Evolutionary conservation across 2,113 vertebrate species (phyloP), one percentile per base, ranked within the genome.

Genomic region (Erythrolamprus reginae): DNA sequence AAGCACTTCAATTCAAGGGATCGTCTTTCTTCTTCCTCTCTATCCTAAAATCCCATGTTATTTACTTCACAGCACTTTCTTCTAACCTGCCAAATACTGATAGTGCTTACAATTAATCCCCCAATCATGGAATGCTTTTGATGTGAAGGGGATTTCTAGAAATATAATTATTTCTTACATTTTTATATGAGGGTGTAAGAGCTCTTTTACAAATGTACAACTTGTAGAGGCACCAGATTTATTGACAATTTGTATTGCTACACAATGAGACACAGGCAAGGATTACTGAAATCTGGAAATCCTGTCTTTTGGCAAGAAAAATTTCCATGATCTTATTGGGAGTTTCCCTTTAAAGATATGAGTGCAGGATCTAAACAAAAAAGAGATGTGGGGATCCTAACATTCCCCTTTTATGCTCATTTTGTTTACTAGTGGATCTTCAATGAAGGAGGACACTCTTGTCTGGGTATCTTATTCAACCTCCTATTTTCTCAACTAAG

Each of bases 81-180:
- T 95, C 95, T 96, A 96, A 96, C 96, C 94, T 86, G 92, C 94
- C 96, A 95, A 96, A 97, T 96, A 95, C 96, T 96, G 95, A 95
- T 96, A 95, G 95, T 94, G 94, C 96, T 97, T 94, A 95, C 95
- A 95, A 97, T 96, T 96, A 97, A 98, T 96, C 95, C 92, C 96
- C 94, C 92, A 94, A 96, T 97, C 96, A 97, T 28, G 9, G 96
- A 96, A 97, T 96, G 95, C 94, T 95, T 97, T 98, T 98, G 97
- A 97, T 96, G 96, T 97, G 90, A 93, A 96, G 95, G 93, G 93
- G 93, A 95, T 96, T 93, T 96, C 96, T 45, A 42, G 26, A 88
- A 58, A 45, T 53, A 77, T 55, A 47, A 53, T 45, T 47, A 77
- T 95, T 95, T 86, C 65, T 94, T 95, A 93, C 89, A 50, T 86